Base-by-base conservation (phyloP, 2,888 invertebrate species). In the Cerastis leucographa region DNA sequence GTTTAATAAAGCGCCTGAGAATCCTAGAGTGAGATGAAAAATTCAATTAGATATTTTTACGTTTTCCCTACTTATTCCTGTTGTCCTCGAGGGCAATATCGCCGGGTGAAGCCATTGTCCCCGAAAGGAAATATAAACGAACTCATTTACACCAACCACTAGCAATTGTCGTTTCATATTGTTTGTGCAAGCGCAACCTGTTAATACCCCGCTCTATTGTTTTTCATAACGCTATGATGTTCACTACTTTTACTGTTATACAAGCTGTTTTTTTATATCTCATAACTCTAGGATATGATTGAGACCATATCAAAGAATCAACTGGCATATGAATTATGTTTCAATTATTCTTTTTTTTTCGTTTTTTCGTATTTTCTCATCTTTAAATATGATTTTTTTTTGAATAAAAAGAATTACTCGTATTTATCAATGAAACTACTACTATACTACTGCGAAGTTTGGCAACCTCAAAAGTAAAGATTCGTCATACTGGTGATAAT, bases 21-120 rank as follows among this genome's bases (percentile, higher is more conserved):
- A 91, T 91, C 89, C 88, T 91, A 91, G 92, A 90, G 88, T 89
- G 88, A 90, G 86, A 94, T 94, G 92, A 94, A 94, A 94, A 94
- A 94, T 95, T 94, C 94, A 94, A 95, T 94, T 94, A 93, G 91
- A 93, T 93, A 91, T 92, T 92, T 92, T 92, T 91, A 91, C 89
- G 89, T 90, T 90, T 89, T 85, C 84, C 78, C 80, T 87, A 89
- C 89, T 92, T 91, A 91, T 89, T 90, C 83, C 83, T 87, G 87
- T 91, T 90, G 91, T 92, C 89, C 88, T 90, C 89, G 80, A 78
- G 88, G 88, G 91, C 84, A 88, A 93, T 93, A 93, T 91, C 87
- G 88, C 84, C 85, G 89, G 87, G 89, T 89, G 88, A 89, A 89
- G 85, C 89, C 80, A 88, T 90, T 90, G 89, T 88, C 88, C 86